Conservation (phyloP, 2,888 invertebrate species). For the Campopleginae sp. region DNA sequence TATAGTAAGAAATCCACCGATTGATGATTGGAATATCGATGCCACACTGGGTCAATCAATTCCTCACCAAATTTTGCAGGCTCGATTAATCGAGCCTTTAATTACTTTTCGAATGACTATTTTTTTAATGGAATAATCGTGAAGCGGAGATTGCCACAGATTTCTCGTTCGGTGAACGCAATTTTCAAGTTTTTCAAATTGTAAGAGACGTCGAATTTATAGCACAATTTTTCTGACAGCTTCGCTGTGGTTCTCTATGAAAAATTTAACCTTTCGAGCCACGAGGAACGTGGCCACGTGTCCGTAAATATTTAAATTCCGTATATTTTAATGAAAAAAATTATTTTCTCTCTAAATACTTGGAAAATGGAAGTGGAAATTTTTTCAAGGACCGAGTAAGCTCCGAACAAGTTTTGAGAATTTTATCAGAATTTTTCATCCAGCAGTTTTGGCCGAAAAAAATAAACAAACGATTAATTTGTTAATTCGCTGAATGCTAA, state of each 20-base stretch:
- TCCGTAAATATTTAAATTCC: neutral
- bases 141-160: neutral
- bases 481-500: too few species aligned
- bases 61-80: constrained; percentile 53
- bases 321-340: too few species aligned
- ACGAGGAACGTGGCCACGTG: neutral
- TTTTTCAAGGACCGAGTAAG: too few species aligned
- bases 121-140: neutral
- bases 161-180: neutral
- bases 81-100: constrained; percentile 4
- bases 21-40: constrained; percentile 67
- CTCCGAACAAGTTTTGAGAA: too few species aligned
- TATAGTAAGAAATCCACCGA: constrained; percentile 33
- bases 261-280: too few species aligned
- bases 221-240: neutral
- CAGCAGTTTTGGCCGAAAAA: too few species aligned
- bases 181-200: neutral
- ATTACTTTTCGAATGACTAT: constrained; percentile 8
- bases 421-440: too few species aligned
- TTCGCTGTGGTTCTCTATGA: too few species aligned
- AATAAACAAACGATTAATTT: too few species aligned
- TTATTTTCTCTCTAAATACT: too few species aligned
- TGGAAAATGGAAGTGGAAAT: too few species aligned
- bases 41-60: constrained; percentile 72
- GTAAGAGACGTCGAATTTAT: neutral